Evolutionary conservation across 2,113 vertebrate species (phyloP), one percentile per base, ranked within the genome.

Genomic region (Oncorhynchus kisutch): DNA sequence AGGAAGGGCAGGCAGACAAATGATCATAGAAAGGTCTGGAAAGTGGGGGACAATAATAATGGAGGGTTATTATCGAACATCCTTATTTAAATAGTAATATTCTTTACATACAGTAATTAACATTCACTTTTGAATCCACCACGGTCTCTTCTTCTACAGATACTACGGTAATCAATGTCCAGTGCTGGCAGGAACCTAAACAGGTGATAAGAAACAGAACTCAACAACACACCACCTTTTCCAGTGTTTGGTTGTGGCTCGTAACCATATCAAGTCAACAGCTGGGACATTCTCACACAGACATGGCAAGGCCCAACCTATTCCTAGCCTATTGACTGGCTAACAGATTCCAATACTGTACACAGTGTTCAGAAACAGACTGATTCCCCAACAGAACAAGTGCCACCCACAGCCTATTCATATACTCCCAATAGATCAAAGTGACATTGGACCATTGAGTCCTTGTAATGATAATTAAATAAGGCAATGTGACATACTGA

Each of bases 241-340:
- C 60, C 6, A 73, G 49, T 39, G 64, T 45, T 27, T 54, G 71
- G 22, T 69, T 60, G 1, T 71, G 72, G 59, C 29, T 75, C 34
- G 65, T 64, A 71, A 72, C 71, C 71, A 70, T 76, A 73, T 77
- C 34, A 70, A 78, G 67, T 49, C 70, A 81, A 65, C 82, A 84
- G 80, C 75, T 80, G 72, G 78, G 45, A 72, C 54, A 76, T 69
- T 78, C 73, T 78, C 73, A 75, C 77, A 78, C 18, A 71, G 45
- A 75, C 67, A 65, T 64, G 48, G 57, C 68, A 71, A 76, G 14
- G 71, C 49, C 67, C 48, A 62, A 16, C 67, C 68, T 77, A 74
- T 75, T 80, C 66, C 67, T 70, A 51, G 51, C 25, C 14, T 65
- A 76, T 80, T 80, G 51, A 70, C 73, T 67, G 54, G 65, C 79